phyloP scores from a whole-genome alignment of 2,797 vertebrate species.

The Melanotaenia boesemani region DNA sequence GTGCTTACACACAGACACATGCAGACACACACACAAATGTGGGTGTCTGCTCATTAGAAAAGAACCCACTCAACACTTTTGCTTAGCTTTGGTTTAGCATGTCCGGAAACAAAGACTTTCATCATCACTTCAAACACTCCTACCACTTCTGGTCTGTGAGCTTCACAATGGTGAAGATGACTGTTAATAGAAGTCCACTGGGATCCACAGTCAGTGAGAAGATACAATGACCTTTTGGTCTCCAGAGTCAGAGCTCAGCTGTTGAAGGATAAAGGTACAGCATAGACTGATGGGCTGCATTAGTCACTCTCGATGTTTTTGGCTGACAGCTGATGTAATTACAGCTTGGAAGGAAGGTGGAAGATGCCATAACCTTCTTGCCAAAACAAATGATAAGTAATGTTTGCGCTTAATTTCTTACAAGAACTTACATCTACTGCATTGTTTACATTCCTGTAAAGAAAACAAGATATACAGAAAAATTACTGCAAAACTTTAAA shows the following conservation, averaged over 20 bases:
- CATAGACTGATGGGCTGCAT: slow-evolving; percentile 17
- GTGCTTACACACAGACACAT: not conserved
- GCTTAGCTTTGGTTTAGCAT: slow-evolving; percentile 79
- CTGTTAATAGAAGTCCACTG: slow-evolving; percentile 35
- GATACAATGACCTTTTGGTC: slow-evolving; percentile 36
- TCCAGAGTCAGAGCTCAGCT: slow-evolving; percentile 27
- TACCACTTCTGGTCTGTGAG: slow-evolving; percentile 73
- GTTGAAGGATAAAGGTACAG: slow-evolving; percentile 31
- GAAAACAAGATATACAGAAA: not conserved
- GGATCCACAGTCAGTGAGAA: slow-evolving; percentile 24
- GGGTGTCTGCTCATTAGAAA: slow-evolving; percentile 76
- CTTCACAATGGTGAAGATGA: slow-evolving; percentile 70
- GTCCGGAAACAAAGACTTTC: slow-evolving; percentile 79
- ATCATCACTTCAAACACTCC: slow-evolving; percentile 66
- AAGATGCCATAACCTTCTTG: too few relatives aligned
- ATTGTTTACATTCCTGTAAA: not conserved
- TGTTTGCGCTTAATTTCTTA: not conserved
- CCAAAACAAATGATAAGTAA: not conserved
- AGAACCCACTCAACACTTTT: slow-evolving; percentile 82
- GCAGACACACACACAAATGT: slow-evolving; percentile 31
- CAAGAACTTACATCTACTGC: not conserved
- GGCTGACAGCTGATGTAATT: slow-evolving; percentile 22
- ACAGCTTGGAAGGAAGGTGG: slow-evolving; percentile 5
- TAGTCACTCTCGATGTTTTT: slow-evolving; percentile 28
- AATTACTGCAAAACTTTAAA: not conserved